Evolutionary conservation across 2,797 vertebrate species (phyloP).

Genomic region (Bradypodion pumilum): DNA sequence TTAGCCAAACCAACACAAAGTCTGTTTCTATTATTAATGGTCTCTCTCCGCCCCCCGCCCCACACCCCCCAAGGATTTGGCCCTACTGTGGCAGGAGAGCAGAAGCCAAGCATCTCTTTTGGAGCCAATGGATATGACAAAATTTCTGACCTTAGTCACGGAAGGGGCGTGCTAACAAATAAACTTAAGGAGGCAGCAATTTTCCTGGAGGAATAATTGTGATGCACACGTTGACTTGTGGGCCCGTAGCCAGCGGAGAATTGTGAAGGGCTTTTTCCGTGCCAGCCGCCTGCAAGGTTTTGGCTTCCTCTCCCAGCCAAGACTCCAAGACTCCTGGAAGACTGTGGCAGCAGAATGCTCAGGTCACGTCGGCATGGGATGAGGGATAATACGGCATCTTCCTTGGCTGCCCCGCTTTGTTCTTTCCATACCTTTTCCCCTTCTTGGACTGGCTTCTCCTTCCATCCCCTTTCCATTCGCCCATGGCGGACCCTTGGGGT

Average conservation of each 20-base stretch:
- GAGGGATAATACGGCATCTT: neutral
- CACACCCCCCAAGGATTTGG: neutral
- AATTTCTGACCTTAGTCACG: conserved; percentile 25
- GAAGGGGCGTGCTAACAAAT: conserved; percentile 16
- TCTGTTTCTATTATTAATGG: neutral
- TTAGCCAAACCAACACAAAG: neutral
- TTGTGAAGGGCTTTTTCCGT: neutral
- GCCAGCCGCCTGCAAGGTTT: conserved; percentile 5
- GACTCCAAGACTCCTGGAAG: conserved; percentile 11
- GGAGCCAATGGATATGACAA: neutral
- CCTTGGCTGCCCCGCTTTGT: neutral
- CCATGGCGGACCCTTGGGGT: neutral
- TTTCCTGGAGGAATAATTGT: neutral
- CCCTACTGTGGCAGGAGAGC: neutral
- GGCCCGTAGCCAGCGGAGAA: conserved; percentile 5
- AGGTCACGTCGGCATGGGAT: neutral
- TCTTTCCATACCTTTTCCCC: neutral
- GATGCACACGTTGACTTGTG: conserved; percentile 8
- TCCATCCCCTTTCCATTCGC: neutral
- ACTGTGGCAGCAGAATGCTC: neutral
- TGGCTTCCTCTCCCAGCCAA: neutral
- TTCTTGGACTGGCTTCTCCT: neutral
- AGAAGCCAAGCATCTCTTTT: neutral
- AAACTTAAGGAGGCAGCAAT: neutral
- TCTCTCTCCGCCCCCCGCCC: no score